These are phyloP conservation scores for Gymnarchus niloticus DNA, from an alignment of 2,113 vertebrate genomes.

Conservation along the genomic window DNA sequence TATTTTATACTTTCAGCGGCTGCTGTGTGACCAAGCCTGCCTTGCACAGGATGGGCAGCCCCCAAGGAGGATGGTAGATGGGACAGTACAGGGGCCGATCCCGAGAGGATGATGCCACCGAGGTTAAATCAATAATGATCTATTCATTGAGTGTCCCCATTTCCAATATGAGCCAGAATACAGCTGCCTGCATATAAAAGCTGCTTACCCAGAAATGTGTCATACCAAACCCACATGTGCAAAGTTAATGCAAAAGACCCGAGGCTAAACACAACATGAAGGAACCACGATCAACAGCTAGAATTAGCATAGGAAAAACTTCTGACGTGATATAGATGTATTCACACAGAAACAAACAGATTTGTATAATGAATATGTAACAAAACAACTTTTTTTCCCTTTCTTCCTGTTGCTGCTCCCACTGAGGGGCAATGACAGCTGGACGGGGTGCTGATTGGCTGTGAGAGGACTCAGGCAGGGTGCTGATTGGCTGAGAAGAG, in stretches of 20 bases:
- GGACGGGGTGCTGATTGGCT: constrained; percentile 2
- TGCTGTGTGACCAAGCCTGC: constrained; percentile 43
- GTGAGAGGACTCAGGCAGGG: background rate
- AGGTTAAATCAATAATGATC: constrained; percentile 28
- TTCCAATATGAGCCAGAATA: constrained; percentile 23
- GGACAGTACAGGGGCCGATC: constrained; percentile 34
- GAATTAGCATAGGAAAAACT: background rate
- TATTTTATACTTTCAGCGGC: constrained; percentile 39
- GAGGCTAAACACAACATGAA: background rate
- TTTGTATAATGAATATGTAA: constrained; percentile 20
- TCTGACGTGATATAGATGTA: background rate
- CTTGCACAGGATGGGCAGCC: constrained; percentile 42
- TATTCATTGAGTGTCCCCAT: constrained; percentile 21
- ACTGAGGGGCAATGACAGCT: background rate
- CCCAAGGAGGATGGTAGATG: constrained; percentile 42
- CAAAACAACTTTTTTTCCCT: constrained; percentile 14
- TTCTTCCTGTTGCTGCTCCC: background rate
- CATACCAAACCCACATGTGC: constrained; percentile 64
- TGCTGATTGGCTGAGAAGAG: constrained; percentile 17
- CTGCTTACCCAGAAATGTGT: constrained; percentile 36
- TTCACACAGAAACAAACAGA: background rate
- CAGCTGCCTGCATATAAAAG: constrained; percentile 26
- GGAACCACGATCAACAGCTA: background rate
- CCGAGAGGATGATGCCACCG: constrained; percentile 4
- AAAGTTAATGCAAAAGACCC: constrained; percentile 11